A percentile compares a stretch with the other conserved stretches of the same genome.
These are phyloP conservation scores for Plestiodon gilberti DNA, from an alignment of 2,113 vertebrate species.

Conservation along the genomic window DNA sequence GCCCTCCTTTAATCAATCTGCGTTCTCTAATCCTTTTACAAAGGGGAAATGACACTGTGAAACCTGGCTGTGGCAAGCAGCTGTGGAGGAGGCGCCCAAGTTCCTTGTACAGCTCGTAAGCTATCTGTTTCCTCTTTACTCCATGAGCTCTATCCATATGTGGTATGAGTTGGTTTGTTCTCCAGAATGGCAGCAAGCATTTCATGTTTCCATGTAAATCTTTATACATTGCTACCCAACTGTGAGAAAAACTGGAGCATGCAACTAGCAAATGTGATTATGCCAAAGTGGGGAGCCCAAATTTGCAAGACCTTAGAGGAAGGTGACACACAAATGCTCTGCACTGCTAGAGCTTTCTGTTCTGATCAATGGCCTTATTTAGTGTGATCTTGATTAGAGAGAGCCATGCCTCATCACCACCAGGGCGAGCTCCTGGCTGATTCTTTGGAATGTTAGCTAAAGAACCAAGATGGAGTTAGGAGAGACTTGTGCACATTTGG, in stretches of 20 bases:
- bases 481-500: too few species aligned
- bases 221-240: not conserved
- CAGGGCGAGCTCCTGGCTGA: too few species aligned
- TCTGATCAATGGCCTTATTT: too few species aligned
- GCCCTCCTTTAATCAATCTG: not conserved
- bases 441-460: too few species aligned
- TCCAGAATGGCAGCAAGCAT: not conserved
- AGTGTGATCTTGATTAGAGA: too few species aligned
- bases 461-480: too few species aligned
- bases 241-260: not conserved
- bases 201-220: not conserved
- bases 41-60: not conserved
- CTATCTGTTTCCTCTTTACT: not conserved
- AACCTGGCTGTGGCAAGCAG: slow-evolving; percentile 12
- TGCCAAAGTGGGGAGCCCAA: too few species aligned
- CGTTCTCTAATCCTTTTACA: slow-evolving; percentile 9
- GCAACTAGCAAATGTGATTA: too few species aligned
- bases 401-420: too few species aligned
- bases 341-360: too few species aligned
- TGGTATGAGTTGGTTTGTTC: not conserved
- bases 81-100: not conserved
- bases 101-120: not conserved
- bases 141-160: not conserved
- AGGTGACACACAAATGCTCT: too few species aligned
- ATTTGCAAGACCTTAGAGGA: too few species aligned